These are phyloP conservation scores for Tamandua tetradactyla DNA, from an alignment of 2,797 vertebrate species.

Conservation along the genomic window DNA sequence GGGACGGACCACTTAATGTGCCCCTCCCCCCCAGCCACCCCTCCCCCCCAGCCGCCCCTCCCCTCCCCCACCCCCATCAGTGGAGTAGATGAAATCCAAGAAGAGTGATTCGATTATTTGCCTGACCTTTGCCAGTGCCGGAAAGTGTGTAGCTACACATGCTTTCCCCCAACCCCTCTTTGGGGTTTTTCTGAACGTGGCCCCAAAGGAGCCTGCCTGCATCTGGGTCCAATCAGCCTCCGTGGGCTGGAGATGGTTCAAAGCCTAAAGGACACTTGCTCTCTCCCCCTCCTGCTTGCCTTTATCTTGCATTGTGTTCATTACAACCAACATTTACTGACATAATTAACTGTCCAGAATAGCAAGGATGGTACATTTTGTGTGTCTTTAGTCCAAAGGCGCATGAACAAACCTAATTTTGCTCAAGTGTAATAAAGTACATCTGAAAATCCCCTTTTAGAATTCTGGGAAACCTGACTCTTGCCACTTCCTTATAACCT, in stretches of 20 bases:
- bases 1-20: background rate
- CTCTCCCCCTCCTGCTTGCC: background rate
- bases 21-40: accelerated
- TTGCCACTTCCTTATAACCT: conserved; percentile 7
- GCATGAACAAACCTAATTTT: background rate
- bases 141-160: background rate
- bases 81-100: background rate
- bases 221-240: background rate
- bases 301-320: conserved; percentile 13
- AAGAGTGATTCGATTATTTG: conserved; percentile 40
- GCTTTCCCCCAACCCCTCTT: background rate
- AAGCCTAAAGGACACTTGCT: background rate
- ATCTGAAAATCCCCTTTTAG: conserved; percentile 37
- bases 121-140: conserved; percentile 42
- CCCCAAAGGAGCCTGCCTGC: background rate
- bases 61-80: background rate
- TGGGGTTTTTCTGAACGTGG: conserved; percentile 8
- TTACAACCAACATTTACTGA: conserved; percentile 65
- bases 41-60: background rate
- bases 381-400: conserved; percentile 19
- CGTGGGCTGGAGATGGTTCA: background rate
- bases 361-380: conserved; percentile 57
- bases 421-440: background rate
- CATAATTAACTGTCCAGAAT: conserved; percentile 67
- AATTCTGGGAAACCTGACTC: background rate